A percentile compares a stretch with the other conserved stretches of the same genome.
Conservation (phyloP, 2,888 invertebrate genomes). For the Achlya flavicornis region DNA sequence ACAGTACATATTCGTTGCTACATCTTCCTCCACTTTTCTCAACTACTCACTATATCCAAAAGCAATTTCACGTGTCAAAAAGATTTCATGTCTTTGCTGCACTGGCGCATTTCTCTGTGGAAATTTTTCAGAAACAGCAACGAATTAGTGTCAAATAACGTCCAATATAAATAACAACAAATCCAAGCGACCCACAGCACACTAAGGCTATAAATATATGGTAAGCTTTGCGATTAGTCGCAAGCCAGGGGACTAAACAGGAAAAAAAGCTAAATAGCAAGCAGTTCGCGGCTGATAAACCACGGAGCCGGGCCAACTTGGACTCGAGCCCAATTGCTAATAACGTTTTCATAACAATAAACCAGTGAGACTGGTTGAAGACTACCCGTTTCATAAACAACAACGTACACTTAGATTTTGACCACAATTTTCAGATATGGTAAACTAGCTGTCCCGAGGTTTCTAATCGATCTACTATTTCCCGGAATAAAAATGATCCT, state of each 20-base stretch:
- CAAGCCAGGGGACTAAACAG: neutral
- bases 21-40: no score
- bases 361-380: conserved; percentile 14
- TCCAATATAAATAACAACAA: conserved; percentile 1
- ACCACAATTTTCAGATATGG: no score
- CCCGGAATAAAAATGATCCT: no score
- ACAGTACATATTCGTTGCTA: no score
- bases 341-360: conserved; percentile 15
- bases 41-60: no score
- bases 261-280: conserved; percentile 1
- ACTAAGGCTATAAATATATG: neutral
- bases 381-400: neutral
- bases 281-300: conserved; percentile 11
- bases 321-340: conserved; percentile 16
- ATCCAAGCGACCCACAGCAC: neutral
- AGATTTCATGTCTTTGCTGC: no score
- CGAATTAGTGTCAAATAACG: neutral
- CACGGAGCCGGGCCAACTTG: conserved; percentile 13
- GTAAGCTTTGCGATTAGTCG: conserved; percentile 6
- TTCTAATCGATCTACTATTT: no score
- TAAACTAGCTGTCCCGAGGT: no score
- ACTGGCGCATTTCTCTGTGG: neutral
- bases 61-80: no score
- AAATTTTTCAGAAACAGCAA: neutral
- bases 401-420: neutral